Evolutionary conservation across 2,888 invertebrate species (phyloP), one percentile per base, ranked within the genome.

Genomic region (Entomobrya proxima): DNA sequence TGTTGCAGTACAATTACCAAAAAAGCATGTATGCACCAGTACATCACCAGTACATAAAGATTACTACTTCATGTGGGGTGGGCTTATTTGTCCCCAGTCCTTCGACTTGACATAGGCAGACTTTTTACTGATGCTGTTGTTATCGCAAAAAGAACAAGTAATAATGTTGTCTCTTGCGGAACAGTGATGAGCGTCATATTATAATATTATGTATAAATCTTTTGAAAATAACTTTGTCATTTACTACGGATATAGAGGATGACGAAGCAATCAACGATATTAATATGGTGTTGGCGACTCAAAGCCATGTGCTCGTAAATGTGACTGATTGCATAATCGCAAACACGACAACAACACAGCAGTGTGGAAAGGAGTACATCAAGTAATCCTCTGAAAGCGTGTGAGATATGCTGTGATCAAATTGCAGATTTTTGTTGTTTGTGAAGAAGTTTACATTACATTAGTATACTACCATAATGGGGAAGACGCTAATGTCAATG

Each of bases 241-340:
- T 15, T 58, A 55, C 9, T 27, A 27, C 30, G n/a, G n/a, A n/a
- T n/a, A n/a, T n/a, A n/a, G n/a, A n/a, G n/a, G n/a, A n/a, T 5
- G 30, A 64, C 61, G n/a, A 32, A 52, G 27, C 7, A 67, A 35
- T 37, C 11, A 13, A 67, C 18, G 37, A 18, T 2, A 24, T n/a
- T n/a, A 40, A 21, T 21, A 61, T 18, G 61, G 35, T 61, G 35
- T n/a, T 61, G 18, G 67, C 40, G 40, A 67, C 40, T 67, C 67
- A 67, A 67, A 67, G 24, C 67, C 67, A 67, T 67, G 67, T 64
- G 64, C 64, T 67, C 67, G n/a, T 67, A 67, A 40, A 67, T 21
- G 37, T 40, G 67, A 37, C 67, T 37, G 67, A 67, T 67, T 67
- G 67, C 67, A 67, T 37, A 67, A 67, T 24, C 67, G 24, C 37